Evolutionary conservation across 2,797 vertebrate genomes (phyloP), one percentile per base, ranked within the genome.

Genomic region (Myripristis murdjan): DNA sequence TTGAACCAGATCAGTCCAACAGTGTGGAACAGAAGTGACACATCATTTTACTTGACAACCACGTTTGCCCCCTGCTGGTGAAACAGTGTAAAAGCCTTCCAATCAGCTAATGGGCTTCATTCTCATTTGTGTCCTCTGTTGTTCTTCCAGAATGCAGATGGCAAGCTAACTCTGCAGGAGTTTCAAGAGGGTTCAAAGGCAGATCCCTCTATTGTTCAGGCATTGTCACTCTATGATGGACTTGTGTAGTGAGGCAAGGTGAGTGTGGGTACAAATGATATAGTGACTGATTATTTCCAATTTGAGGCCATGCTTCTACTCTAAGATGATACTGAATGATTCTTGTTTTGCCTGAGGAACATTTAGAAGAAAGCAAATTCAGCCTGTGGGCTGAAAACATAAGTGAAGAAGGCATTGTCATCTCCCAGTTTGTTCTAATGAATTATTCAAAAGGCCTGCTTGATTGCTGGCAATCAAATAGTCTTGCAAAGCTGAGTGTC

Each of bases 111-210:
- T 46, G 49, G 57, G 16, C 33, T 64, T 70, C 28, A 20, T 41
- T 68, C 46, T 72, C 16, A 65, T 62, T 5, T 22, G 37, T 62
- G 64, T 82, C 44, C 72, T 43, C 23, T 81, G 39, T 73, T 91
- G 35, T 69, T 72, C 39, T 77, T 84, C 28, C 95, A 99, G 98
- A 99, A 99, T 0, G 96, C 97, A 0, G 98, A 99, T 0, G 98
- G 98, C 77, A 98, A 98, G 93, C 94, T 99, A 91, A 99, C 98
- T 1, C 95, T 99, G 91, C 98, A 99, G 92, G 98, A 99, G 57
- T 99, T 99, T 52, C 98, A 98, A 93, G 98, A 99, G 86, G 98
- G 98, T 16, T 99, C 98, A 58, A 99, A 99, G 92, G 97, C 97
- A 0, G 98, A 99, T 87, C 97, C 98, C 11, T 99, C 97, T 81